Evolutionary conservation across 2,113 vertebrate species (phyloP), one percentile per base, ranked within the genome.

Genomic region (Callionymus lyra): DNA sequence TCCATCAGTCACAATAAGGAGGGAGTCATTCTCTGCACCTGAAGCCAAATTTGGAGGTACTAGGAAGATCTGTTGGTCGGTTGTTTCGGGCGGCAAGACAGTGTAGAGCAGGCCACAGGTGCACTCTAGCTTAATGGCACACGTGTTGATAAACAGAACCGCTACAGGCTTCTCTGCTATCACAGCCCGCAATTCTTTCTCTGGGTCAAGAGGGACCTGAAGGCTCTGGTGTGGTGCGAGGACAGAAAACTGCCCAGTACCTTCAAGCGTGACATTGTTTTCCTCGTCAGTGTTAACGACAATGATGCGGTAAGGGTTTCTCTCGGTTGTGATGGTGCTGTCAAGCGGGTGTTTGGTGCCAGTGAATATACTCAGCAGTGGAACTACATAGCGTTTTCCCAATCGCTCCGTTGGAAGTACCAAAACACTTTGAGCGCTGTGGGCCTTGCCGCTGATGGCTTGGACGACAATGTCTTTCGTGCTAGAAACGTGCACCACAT

Each of bases 61-160:
- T 1, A 61, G 34, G 59, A 75, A 85, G 1, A 1, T 53, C 1
- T 4, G 14, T 2, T 0, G 15, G 0, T 31, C 1, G 0, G 10
- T 0, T 1, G 1, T 1, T 13, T 15, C 12, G 0, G 81, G 77
- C 0, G n/a, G 34, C 18, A 87, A 43, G 11, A 47, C 12, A 6
- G 51, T 45, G 44, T 60, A 46, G 16, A 82, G 47, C 44, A 78
- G 36, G 8, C 62, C 60, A 2, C 85, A 87, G 6, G 13, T 62
- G 45, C 84, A 87, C 16, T 1, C 1, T 0, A 0, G 0, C 2
- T 4, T 12, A 0, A 48, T 2, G 3, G 67, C 40, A 2, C 85
- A 87, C 0, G 77, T 32, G 47, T 85, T 77, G 32, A 65, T 59
- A 0, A 85, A 57, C 11, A 82, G 56, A 4, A 84, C 77, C 0